Evolutionary conservation across 2,888 invertebrate genomes (phyloP), one percentile per base, ranked within the genome.

Genomic region (Andrena trimmerana): DNA sequence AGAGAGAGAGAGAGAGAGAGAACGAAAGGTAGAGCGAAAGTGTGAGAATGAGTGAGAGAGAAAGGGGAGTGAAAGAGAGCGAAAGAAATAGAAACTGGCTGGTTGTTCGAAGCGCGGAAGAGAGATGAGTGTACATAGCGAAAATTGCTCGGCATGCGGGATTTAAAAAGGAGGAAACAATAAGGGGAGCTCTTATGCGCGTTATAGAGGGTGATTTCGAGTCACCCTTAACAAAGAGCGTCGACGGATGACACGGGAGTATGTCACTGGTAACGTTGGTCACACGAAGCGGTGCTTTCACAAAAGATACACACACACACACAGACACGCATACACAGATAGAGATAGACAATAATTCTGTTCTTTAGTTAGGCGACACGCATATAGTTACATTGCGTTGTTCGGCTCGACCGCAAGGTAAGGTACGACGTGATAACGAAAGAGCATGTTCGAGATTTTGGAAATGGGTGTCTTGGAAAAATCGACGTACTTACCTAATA

Each of bases 311-410:
- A 63, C 24, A 63, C 63, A 36, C 20, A 36, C 3, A 71, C 52
- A 60, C 27, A 59, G 3, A 67, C 52, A 59, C 80, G 57, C 80
- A 62, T 74, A 85, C 60, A 79, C 73, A 78, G 57, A 80, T 83
- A 88, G 88, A 84, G 85, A 78, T 90, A 90, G 91, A 91, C 90
- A 91, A 91, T 91, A 91, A 89, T 90, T 91, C 80, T 85, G 87
- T 90, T 90, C 75, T 87, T 89, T 87, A 79, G 74, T 89, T 87
- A 79, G 71, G 57, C 16, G 48, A 81, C 31, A 65, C 67, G 71
- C 69, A 62, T 33, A 77, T 33, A 48, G 71, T 78, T 75, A 52
- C 62, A 60, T 78, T 83, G 77, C 73, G 75, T 84, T 80, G 66
- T 62, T 77, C 57, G 74, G 59, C 60, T 77, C 66, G 80, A 52